These are phyloP conservation scores for Zaprionus taronus DNA, from an alignment of 1,140 invertebrate species.

Conservation along the genomic window DNA sequence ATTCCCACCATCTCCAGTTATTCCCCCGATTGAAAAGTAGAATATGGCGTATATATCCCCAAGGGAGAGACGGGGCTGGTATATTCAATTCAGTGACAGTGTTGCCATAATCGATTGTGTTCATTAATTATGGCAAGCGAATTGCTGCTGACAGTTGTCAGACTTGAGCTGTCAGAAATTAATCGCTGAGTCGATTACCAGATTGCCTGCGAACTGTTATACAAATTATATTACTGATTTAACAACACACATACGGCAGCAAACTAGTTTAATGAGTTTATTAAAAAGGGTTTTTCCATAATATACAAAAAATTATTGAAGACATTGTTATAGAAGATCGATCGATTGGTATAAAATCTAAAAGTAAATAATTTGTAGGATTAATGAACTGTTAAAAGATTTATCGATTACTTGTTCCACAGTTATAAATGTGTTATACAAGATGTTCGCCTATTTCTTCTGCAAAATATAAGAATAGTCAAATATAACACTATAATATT, in stretches of 20 bases:
- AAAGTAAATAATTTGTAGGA: too few relatives aligned
- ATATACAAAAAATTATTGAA: too few relatives aligned
- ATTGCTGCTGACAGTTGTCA: slow-evolving; percentile 21
- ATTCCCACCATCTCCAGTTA: background rate
- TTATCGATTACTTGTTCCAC: too few relatives aligned
- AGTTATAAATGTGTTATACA: slow-evolving; percentile 7
- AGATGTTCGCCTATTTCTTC: too few relatives aligned
- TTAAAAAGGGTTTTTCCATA: too few relatives aligned
- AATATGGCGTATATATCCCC: slow-evolving; percentile 11
- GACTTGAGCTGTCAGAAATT: slow-evolving; percentile 26
- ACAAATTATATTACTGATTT: slow-evolving; percentile 9
- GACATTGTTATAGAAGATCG: too few relatives aligned
- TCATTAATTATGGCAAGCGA: slow-evolving; percentile 41
- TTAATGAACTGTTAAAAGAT: too few relatives aligned
- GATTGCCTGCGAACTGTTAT: slow-evolving; percentile 15
- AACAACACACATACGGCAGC: background rate
- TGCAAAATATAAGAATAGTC: too few relatives aligned
- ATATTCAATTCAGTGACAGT: slow-evolving; percentile 29
- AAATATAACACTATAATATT: too few relatives aligned
- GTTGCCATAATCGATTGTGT: slow-evolving; percentile 42
- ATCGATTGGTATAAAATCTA: too few relatives aligned
- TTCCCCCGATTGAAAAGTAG: slow-evolving; percentile 24
- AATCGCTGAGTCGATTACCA: background rate
- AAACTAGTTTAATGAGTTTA: background rate
- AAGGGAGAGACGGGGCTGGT: background rate